Evolutionary conservation across 2,797 vertebrate genomes (phyloP).

Genomic region (Dendrocincla tyrannina): DNA sequence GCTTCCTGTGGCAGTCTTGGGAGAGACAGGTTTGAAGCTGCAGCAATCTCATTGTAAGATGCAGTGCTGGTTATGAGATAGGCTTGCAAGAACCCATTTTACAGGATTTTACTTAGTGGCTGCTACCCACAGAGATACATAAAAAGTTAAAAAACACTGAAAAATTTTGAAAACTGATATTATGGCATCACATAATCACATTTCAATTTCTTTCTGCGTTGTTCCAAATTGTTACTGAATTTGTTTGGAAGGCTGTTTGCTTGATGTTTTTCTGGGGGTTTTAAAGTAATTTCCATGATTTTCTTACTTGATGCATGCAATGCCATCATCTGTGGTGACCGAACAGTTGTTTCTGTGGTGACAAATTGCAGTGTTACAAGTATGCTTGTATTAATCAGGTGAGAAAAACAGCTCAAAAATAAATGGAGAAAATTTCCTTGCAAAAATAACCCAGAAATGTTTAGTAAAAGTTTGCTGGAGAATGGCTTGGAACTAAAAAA

Average conservation of each 20-base stretch:
- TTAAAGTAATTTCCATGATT: background rate
- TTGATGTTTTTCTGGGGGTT: rapidly evolving
- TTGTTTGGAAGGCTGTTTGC: background rate
- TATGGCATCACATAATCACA: background rate
- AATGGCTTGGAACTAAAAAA: background rate
- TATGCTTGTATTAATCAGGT: constrained; percentile 7
- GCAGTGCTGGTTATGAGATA: background rate
- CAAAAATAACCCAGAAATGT: background rate
- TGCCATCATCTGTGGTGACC: constrained; percentile 20
- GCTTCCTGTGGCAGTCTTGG: constrained; percentile 7
- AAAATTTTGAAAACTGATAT: constrained; percentile 29
- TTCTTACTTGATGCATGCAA: background rate
- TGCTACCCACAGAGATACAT: background rate
- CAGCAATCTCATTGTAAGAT: background rate
- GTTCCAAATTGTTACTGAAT: constrained; percentile 17
- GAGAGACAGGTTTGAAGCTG: constrained; percentile 20
- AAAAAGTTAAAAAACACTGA: background rate
- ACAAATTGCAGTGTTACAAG: constrained; percentile 18
- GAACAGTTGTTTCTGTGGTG: background rate
- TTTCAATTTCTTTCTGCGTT: background rate
- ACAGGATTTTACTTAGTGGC: constrained; percentile 3
- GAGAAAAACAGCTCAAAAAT: background rate
- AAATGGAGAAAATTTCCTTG: background rate
- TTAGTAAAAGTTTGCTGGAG: background rate
- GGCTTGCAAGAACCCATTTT: background rate